Conservation (phyloP, 1,140 invertebrate genomes). For the Chlorops oryzae region DNA sequence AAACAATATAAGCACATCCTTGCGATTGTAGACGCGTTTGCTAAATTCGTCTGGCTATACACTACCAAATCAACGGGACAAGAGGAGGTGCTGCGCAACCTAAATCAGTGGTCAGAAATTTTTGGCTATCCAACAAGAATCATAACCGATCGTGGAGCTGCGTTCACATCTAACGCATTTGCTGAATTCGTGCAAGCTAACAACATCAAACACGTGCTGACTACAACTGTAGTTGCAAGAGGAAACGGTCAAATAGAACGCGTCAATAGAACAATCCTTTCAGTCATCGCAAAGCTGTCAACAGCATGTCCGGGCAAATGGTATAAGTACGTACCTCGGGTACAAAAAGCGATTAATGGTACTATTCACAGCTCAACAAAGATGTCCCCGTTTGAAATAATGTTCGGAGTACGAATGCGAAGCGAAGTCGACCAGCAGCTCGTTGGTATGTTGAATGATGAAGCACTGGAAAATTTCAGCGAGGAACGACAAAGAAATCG, state of each 20-base stretch:
- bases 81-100: too few relatives aligned
- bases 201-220: conserved; percentile 18
- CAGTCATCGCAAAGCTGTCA: conserved; percentile 12
- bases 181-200: conserved; percentile 15
- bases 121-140: conserved; percentile 36
- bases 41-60: conserved; percentile 46
- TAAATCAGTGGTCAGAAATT: too few relatives aligned
- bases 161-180: conserved; percentile 32
- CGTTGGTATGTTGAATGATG: too few relatives aligned
- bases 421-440: too few relatives aligned
- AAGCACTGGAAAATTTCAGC: too few relatives aligned
- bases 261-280: too few relatives aligned
- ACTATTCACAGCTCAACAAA: too few relatives aligned
- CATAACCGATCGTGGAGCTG: conserved; percentile 35
- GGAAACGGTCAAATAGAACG: too few relatives aligned
- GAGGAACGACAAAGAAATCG: too few relatives aligned
- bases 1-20: conserved; percentile 47
- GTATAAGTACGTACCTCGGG: background rate
- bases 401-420: too few relatives aligned
- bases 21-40: conserved; percentile 41
- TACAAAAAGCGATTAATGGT: conserved; percentile 2
- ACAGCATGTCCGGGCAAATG: background rate
- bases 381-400: too few relatives aligned
- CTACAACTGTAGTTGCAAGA: conserved; percentile 27
- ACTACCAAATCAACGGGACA: conserved; percentile 24